A percentile compares a stretch with the other conserved stretches of the same genome.
These are phyloP conservation scores for Tetropium fuscum DNA, from an alignment of 2,888 invertebrate species.

Conservation along the genomic window DNA sequence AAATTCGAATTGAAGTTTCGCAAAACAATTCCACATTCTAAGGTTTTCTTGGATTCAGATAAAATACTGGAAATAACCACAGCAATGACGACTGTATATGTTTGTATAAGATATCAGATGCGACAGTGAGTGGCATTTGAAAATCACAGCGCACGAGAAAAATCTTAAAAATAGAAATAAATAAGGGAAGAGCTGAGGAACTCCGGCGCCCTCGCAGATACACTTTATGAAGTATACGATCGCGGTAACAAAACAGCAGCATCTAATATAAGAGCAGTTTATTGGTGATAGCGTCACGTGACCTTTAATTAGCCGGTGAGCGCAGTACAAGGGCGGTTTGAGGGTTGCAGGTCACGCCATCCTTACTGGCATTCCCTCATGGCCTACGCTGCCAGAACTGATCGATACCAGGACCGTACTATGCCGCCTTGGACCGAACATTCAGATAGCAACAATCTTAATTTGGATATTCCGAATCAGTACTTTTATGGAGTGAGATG, in stretches of 20 bases:
- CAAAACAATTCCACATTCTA: background rate
- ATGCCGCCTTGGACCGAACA: conserved; percentile 39
- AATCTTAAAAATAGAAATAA: conserved; percentile 27
- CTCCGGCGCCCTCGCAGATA: conserved; percentile 37
- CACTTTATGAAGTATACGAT: conserved; percentile 44
- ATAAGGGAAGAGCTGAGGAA: conserved; percentile 6
- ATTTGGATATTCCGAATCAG: no score
- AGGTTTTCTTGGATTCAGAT: background rate
- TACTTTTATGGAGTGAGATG: no score
- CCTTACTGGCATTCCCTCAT: conserved; percentile 57
- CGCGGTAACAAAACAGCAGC: conserved; percentile 34
- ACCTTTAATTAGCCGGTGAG: conserved; percentile 62
- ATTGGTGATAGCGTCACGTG: conserved; percentile 59
- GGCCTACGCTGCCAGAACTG: conserved; percentile 45
- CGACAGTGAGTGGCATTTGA: conserved; percentile 12
- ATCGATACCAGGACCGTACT: conserved; percentile 54
- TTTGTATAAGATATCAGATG: no score
- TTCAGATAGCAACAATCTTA: no score
- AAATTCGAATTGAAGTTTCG: background rate
- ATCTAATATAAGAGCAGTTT: conserved; percentile 58
- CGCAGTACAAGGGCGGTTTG: conserved; percentile 57
- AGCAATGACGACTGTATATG: no score
- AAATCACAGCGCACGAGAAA: conserved; percentile 12
- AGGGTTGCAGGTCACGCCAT: conserved; percentile 62
- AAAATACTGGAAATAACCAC: background rate